phyloP scores from a whole-genome alignment of 2,113 vertebrate species.

The Himantopus leucocephalus region DNA sequence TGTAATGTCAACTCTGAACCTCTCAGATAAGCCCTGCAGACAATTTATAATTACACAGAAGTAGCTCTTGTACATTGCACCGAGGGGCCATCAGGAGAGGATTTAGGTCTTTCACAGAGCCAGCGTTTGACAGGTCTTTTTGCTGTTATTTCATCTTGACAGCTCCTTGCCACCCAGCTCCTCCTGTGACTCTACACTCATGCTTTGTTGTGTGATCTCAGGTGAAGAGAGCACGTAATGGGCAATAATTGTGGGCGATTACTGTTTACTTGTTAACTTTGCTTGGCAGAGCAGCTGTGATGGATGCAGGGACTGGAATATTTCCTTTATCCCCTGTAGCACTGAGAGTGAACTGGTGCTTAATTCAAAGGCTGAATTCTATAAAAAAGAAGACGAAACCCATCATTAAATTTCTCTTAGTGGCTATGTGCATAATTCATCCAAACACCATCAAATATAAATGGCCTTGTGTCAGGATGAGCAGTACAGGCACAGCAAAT shows the following conservation, averaged over 20 bases:
- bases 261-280: constrained; percentile 63
- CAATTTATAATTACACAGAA: constrained; percentile 62
- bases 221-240: constrained; percentile 71
- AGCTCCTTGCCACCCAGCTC: constrained; percentile 67
- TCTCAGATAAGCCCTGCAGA: constrained; percentile 49
- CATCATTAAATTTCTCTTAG: constrained; percentile 91
- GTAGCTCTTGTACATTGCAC: neutral
- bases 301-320: neutral
- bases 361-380: constrained; percentile 80
- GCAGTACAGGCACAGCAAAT: neutral
- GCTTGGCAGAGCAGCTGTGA: constrained; percentile 52
- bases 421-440: constrained; percentile 93
- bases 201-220: constrained; percentile 73
- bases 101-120: constrained; percentile 15
- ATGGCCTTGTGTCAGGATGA: constrained; percentile 70
- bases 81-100: constrained; percentile 9
- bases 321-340: constrained; percentile 29
- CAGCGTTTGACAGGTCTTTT: constrained; percentile 38
- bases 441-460: constrained; percentile 87
- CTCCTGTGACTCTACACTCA: neutral
- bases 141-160: constrained; percentile 45
- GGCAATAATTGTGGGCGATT: constrained; percentile 80
- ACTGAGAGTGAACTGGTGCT: constrained; percentile 68
- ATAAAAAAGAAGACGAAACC: constrained; percentile 66
- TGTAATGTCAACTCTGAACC: constrained; percentile 25